Base-by-base conservation (phyloP, 2,888 invertebrate species). In the Drosophila colorata region DNA sequence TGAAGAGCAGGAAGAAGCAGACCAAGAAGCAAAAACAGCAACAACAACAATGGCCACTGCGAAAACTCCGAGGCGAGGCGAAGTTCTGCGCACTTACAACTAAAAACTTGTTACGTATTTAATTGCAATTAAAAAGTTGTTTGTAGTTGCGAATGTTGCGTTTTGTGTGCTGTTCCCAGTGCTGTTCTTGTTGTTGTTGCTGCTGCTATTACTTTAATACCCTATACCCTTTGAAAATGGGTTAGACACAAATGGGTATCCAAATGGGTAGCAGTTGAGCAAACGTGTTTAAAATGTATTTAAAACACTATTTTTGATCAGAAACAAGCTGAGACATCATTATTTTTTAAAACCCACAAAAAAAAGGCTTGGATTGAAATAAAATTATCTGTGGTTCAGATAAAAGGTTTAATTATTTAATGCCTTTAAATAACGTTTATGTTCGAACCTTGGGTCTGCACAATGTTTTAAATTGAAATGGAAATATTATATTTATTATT, bases 71-170 rank as follows among this genome's bases (percentile, higher is more conserved):
- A 61, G 51, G 66, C 66, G 61, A 48, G 58, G 43, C 67, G 69
- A 82, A 65, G 66, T 87, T 68, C 55, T 74, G 80, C 78, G 65
- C 88, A 88, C 87, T 87, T 88, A 88, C 88, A 84, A 88, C 88
- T 88, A 88, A 85, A 85, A 85, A 85, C 89, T 85, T 85, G 85
- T 85, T 85, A 88, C 88, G 89, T 88, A 85, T 85, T 85, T 85
- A 85, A 85, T 89, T 85, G 85, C 88, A 85, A 85, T 88, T 85
- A 85, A 85, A 85, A 85, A 85, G 83, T 85, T 85, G 86, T 85
- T 88, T 88, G 89, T 85, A 77, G 85, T 88, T 85, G 70, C 80
- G 80, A 89, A 80, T 85, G 88, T 81, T 78, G 60, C 67, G 55
- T 75, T 69, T 65, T 28, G 56, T 70, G 49, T 58, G 65, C 49